Base-by-base conservation (phyloP, 1,140 invertebrate species). In the Drosophila rhopaloa region DNA sequence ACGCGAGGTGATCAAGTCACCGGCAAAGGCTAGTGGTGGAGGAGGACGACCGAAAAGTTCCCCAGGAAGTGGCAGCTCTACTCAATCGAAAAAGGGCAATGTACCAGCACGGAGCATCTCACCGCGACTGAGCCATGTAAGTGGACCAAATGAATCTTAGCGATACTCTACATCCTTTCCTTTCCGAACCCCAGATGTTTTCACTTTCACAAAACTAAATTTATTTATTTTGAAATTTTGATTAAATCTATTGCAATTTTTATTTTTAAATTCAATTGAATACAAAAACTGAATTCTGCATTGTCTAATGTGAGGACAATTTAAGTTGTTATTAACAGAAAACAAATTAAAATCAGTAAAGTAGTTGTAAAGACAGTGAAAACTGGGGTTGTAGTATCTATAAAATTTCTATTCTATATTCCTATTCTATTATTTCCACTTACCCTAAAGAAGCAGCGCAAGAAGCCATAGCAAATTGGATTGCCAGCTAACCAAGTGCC, bases 401-500 rank as follows among this genome's bases (percentile, higher is more conserved):
- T 51, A 10, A 10, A 19, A 35, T 32, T 11, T 44, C 6, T 43
- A 2, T 43, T 74, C 4, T 65, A 1, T 60, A 43, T 58, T 4
- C 44, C 7, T 48, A 24, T 61, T 50, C 40, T 46, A 40, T 38
- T 57, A 13, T 35, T 60, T 59, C 16, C 24, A 40, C 58, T 50
- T 57, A 14, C 60, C 40, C n/a, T 24, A 66, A 37, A 16, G 29
- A 58, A 65, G 66, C 68, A 88, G 79, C 82, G 82, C 62, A 90
- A 85, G 73, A 90, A 85, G 73, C 56, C 47, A 16, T 72, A 61
- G 53, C 43, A 57, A 48, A 48, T 37, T 40, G 24, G 57, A 32
- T 38, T 14, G 37, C 38, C 41, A 76, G 67, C 55, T 81, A 75
- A 65, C 9, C 56, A 66, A 79, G 67, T 89, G 82, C 84, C 82